These are phyloP conservation scores for Indicator indicator DNA, from an alignment of 2,113 vertebrate genomes.

Conservation along the genomic window DNA sequence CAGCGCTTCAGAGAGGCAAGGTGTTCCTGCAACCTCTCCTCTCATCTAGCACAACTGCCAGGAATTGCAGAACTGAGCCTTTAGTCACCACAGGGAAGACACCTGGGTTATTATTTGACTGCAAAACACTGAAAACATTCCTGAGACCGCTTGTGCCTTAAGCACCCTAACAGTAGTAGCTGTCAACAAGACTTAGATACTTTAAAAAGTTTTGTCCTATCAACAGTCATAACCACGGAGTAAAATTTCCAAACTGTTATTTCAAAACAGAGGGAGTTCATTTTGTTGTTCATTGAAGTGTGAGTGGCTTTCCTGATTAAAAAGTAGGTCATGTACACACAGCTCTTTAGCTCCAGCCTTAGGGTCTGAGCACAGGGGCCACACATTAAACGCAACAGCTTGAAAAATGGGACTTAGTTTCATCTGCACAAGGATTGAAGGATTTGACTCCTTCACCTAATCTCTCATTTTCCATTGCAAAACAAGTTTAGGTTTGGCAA, in stretches of 20 bases:
- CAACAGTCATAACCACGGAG: not conserved
- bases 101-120: not conserved
- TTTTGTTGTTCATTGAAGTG: not conserved
- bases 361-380: not conserved
- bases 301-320: not conserved
- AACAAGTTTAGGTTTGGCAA: constrained; percentile 2
- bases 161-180: not conserved
- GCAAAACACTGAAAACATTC: not conserved
- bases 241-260: not conserved
- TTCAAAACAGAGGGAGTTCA: not conserved
- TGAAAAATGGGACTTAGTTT: not conserved
- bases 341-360: not conserved
- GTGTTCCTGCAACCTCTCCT: not conserved
- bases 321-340: not conserved
- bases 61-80: not conserved
- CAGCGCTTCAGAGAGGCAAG: not conserved
- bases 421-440: not conserved
- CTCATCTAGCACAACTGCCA: not conserved
- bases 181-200: not conserved
- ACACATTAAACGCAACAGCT: not conserved
- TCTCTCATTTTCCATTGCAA: not conserved
- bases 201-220: not conserved
- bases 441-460: not conserved
- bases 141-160: not conserved
- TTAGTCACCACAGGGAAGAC: not conserved